phyloP scores from a whole-genome alignment of 2,888 invertebrate genomes.

The Nineta flava region DNA sequence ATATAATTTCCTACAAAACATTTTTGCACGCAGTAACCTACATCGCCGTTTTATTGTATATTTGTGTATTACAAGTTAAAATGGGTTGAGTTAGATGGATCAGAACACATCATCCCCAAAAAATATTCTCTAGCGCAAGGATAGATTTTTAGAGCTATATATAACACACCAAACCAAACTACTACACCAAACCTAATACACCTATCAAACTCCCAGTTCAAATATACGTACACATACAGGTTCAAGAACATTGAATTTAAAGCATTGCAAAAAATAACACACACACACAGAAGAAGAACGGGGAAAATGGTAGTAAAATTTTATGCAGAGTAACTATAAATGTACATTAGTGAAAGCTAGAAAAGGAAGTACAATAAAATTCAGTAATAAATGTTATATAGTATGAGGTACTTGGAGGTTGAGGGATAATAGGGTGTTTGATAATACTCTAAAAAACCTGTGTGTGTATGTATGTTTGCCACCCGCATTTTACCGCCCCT shows the following conservation, averaged over 20 bases:
- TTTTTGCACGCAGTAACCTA: constrained; percentile 5
- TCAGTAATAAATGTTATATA: background rate
- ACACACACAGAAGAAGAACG: background rate
- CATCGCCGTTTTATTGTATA: constrained; percentile 2
- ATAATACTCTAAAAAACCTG: background rate
- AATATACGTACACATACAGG: background rate
- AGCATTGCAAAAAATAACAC: background rate
- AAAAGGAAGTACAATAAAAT: constrained; percentile 8
- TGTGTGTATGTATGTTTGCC: background rate
- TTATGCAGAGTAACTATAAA: background rate
- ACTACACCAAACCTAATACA: no score
- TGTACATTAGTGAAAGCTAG: constrained; percentile 4
- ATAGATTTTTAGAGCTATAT: no score
- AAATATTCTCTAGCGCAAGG: no score
- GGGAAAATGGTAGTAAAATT: background rate
- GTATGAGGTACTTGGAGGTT: background rate
- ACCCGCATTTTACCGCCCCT: background rate
- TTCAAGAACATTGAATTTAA: background rate
- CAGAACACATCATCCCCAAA: no score
- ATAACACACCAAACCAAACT: no score
- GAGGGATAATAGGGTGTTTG: background rate
- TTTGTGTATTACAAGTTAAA: background rate
- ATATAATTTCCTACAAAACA: constrained; percentile 3
- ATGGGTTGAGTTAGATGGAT: no score
- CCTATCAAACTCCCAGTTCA: no score